These are phyloP conservation scores for Nycticryphes semicollaris DNA, from an alignment of 2,113 vertebrate species.

Conservation along the genomic window DNA sequence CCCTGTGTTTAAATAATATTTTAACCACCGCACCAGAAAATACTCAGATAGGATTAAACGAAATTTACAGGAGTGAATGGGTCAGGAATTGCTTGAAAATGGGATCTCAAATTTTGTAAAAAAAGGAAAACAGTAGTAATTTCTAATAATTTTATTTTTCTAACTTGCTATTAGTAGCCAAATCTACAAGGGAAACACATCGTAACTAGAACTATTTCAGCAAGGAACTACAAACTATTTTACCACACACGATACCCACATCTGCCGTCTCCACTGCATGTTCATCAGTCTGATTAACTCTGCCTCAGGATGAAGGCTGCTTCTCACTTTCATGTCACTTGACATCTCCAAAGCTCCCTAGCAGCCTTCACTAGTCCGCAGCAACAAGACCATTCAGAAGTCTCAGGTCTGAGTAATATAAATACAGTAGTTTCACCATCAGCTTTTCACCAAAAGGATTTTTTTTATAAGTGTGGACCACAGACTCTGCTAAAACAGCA, in stretches of 20 bases:
- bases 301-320: neutral
- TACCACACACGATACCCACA: fast-evolving
- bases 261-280: fast-evolving
- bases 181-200: neutral
- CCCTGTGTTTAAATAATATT: neutral
- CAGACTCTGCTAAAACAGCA: neutral
- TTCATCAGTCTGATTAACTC: neutral
- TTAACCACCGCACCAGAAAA: neutral
- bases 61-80: neutral
- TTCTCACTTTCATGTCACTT: neutral
- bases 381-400: neutral
- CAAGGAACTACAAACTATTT: neutral
- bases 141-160: neutral
- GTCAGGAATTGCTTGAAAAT: neutral
- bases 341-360: neutral
- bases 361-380: neutral
- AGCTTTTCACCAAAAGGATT: neutral
- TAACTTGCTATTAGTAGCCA: neutral
- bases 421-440: neutral
- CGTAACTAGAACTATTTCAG: neutral
- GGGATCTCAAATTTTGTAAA: neutral
- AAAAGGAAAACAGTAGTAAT: neutral
- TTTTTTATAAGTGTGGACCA: fast-evolving
- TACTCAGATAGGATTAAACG: neutral
- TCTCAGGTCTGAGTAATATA: neutral